Conservation (phyloP, 2,797 vertebrate genomes). For the Leptodactylus fallax region DNA sequence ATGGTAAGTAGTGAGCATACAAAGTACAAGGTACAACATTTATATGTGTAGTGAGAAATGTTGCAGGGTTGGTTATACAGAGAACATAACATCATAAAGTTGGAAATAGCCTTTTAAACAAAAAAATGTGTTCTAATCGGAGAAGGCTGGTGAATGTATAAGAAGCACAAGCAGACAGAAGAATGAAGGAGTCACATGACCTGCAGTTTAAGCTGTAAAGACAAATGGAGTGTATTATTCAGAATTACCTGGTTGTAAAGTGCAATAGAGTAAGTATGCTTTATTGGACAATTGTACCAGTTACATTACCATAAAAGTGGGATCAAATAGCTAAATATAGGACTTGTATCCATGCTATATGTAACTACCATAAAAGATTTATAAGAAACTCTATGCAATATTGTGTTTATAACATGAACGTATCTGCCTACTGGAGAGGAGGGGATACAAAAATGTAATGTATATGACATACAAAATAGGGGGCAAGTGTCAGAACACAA, state of each 20-base stretch:
- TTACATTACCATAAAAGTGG: conserved; percentile 18
- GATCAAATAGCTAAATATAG: neutral
- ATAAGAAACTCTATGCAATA: conserved; percentile 5
- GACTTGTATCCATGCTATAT: neutral
- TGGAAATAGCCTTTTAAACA: neutral
- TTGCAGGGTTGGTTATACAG: neutral
- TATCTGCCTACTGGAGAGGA: neutral
- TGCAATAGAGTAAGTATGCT: conserved; percentile 4
- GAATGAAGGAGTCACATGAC: conserved; percentile 15
- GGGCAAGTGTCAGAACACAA: neutral
- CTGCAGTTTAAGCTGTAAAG: conserved; percentile 11
- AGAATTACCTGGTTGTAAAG: conserved; percentile 22
- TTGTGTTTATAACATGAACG: neutral
- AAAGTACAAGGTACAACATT: conserved; percentile 1
- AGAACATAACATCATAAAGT: neutral
- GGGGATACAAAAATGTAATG: neutral
- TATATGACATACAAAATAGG: neutral
- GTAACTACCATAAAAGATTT: neutral
- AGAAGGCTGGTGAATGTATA: neutral
- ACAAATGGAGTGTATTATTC: conserved; percentile 43
- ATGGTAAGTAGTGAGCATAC: neutral
- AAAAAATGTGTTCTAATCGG: neutral
- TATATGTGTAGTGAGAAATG: neutral
- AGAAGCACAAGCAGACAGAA: neutral
- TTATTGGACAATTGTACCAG: neutral